Evolutionary conservation across 2,113 vertebrate genomes (phyloP), one percentile per base, ranked within the genome.

Genomic region (Xiphophorus hellerii): DNA sequence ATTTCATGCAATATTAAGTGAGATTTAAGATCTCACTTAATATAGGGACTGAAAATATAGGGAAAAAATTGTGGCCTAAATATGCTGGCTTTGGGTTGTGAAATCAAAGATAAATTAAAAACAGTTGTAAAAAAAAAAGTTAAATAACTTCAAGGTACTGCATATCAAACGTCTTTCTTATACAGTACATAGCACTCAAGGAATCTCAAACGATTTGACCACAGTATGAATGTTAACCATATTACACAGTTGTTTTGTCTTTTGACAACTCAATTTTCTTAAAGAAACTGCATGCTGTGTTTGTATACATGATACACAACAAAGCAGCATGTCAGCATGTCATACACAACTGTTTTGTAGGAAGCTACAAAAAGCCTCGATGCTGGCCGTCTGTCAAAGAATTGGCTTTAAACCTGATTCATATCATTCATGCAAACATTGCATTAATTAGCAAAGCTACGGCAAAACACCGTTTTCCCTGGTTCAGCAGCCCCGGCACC

Each of bases 401-500:
- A 83, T 81, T 83, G 81, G 74, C 76, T 71, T 71, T 31, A 60
- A 61, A 58, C 73, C 31, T 78, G 85, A 90, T 91, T 74, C 54
- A 69, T 87, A 86, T 88, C 85, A 62, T 71, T 70, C 69, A 71
- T 80, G 83, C 80, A 89, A 87, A 86, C 84, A 72, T 74, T 5
- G 1, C 78, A 65, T 83, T 89, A 92, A 90, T 92, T 90, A 90
- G 71, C 75, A 78, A 85, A 72, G 76, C 80, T 78, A 77, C 83
- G 78, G 81, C 75, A 85, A 90, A 86, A 62, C 78, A 27, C 61
- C 8, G 70, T 72, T 87, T 84, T 81, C 74, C 76, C 66, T 78
- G 88, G 87, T 89, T 92, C 78, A 88, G 81, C 81, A 84, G 80
- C 69, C 81, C 71, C 82, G 74, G 77, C 87, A 86, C 78, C 89